These are phyloP conservation scores for Calyptommatus sinebrachiatus DNA, from an alignment of 2,113 vertebrate species.

Conservation along the genomic window DNA sequence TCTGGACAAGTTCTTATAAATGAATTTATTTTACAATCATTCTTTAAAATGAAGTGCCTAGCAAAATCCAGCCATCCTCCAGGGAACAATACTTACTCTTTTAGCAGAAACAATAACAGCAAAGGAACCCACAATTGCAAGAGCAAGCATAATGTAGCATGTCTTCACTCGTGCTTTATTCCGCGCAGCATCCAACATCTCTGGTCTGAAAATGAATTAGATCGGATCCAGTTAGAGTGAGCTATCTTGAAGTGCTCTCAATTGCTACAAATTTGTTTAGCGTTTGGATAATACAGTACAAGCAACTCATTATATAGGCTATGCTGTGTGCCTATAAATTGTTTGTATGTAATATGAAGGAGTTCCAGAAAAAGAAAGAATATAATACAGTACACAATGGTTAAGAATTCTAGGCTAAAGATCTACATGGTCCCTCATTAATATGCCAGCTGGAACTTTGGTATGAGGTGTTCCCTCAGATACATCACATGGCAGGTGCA, in stretches of 20 bases:
- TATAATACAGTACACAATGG: too few species aligned
- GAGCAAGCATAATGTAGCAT: constrained; percentile 79
- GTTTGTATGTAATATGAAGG: too few species aligned
- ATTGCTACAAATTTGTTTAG: not conserved
- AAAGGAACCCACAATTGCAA: constrained; percentile 75
- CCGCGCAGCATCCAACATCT: constrained; percentile 73
- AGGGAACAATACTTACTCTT: constrained; percentile 57
- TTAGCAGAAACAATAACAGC: constrained; percentile 74
- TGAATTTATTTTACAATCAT: not conserved
- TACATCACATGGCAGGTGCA: too few species aligned
- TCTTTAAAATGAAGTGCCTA: not conserved
- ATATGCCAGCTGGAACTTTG: too few species aligned
- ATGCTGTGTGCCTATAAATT: too few species aligned
- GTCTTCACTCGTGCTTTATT: constrained; percentile 78
- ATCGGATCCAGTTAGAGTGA: constrained; percentile 2
- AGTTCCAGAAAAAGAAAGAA: too few species aligned
- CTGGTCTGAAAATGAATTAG: constrained; percentile 61
- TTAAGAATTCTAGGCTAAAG: too few species aligned
- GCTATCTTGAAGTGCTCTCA: not conserved
- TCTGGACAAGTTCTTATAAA: not conserved
- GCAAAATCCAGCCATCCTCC: not conserved
- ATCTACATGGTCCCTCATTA: too few species aligned
- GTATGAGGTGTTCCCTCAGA: too few species aligned
- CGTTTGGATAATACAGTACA: too few species aligned
- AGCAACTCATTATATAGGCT: too few species aligned